These are phyloP conservation scores for Watsonalla cultraria DNA, from an alignment of 2,888 invertebrate genomes.

Conservation along the genomic window DNA sequence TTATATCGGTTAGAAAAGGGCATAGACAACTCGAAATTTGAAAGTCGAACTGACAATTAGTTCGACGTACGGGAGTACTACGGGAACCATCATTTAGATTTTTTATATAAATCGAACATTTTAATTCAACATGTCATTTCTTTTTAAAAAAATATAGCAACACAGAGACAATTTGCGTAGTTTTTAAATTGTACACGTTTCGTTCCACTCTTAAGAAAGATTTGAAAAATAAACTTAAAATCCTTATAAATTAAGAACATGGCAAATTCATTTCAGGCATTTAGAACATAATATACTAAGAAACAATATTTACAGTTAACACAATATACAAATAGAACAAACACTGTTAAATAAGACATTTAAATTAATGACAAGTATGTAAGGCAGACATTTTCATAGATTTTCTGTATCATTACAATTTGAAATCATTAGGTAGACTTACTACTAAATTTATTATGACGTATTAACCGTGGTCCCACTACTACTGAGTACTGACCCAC, in stretches of 20 bases:
- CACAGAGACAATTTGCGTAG: background rate
- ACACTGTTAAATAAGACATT: background rate
- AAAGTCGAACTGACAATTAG: no score
- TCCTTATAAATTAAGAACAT: conserved; percentile 40
- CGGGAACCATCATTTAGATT: no score
- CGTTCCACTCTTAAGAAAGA: conserved; percentile 2
- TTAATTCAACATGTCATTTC: no score
- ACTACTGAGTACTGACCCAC: no score
- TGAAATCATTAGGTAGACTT: no score
- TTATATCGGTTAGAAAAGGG: no score
- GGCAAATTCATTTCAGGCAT: conserved; percentile 39
- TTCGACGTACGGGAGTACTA: no score
- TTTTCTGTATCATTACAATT: background rate
- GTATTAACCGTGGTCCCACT: no score
- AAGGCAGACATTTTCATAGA: background rate
- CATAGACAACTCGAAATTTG: no score
- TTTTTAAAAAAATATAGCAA: background rate
- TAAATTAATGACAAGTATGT: background rate
- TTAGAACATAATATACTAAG: conserved; percentile 35
- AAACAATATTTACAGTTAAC: conserved; percentile 62
- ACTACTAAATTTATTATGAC: no score
- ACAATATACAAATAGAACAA: conserved; percentile 46
- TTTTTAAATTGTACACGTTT: conserved; percentile 5
- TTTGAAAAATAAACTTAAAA: conserved; percentile 14
- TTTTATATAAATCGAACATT: no score